Evolutionary conservation across 2,113 vertebrate species (phyloP).

Genomic region (Solea senegalensis): DNA sequence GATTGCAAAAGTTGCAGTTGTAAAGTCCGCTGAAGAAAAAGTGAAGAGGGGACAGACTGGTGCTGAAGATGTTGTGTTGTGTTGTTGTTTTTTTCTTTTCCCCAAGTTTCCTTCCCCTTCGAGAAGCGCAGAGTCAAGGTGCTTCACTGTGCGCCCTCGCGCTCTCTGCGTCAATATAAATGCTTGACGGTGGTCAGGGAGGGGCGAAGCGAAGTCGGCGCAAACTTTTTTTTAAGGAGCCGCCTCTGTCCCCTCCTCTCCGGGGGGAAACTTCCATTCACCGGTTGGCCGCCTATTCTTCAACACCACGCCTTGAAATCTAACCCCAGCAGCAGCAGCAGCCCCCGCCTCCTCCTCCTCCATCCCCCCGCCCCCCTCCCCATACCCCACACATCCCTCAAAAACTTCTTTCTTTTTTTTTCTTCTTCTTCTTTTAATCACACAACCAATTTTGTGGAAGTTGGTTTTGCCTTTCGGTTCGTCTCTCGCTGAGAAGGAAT

Average conservation of each 20-base stretch:
- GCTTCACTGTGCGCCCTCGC: slow-evolving; percentile 63
- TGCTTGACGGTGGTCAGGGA: slow-evolving; percentile 40
- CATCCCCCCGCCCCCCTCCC: background rate
- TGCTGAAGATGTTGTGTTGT: slow-evolving; percentile 45
- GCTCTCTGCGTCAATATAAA: slow-evolving; percentile 66
- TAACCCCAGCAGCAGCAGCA: slow-evolving; percentile 23
- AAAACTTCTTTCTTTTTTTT: background rate
- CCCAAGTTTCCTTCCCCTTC: slow-evolving; percentile 63
- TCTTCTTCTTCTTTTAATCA: slow-evolving; percentile 36
- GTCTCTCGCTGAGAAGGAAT: slow-evolving; percentile 48
- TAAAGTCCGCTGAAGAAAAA: slow-evolving; percentile 39
- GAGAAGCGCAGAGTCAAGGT: slow-evolving; percentile 74
- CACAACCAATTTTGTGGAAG: slow-evolving; percentile 65
- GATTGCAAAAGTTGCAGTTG: slow-evolving; percentile 43
- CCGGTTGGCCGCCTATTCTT: slow-evolving; percentile 72
- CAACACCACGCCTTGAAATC: slow-evolving; percentile 74
- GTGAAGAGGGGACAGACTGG: slow-evolving; percentile 26
- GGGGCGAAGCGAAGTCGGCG: slow-evolving; percentile 49
- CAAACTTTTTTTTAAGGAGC: slow-evolving; percentile 66
- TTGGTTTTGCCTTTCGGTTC: slow-evolving; percentile 50
- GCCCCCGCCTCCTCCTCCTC: background rate
- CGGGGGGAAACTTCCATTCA: slow-evolving; percentile 45
- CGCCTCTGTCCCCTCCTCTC: slow-evolving; percentile 54
- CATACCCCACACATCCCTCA: slow-evolving; percentile 10
- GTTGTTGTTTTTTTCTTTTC: background rate